phyloP scores from a whole-genome alignment of 2,113 vertebrate genomes.

The Leptodactylus fuscus region DNA sequence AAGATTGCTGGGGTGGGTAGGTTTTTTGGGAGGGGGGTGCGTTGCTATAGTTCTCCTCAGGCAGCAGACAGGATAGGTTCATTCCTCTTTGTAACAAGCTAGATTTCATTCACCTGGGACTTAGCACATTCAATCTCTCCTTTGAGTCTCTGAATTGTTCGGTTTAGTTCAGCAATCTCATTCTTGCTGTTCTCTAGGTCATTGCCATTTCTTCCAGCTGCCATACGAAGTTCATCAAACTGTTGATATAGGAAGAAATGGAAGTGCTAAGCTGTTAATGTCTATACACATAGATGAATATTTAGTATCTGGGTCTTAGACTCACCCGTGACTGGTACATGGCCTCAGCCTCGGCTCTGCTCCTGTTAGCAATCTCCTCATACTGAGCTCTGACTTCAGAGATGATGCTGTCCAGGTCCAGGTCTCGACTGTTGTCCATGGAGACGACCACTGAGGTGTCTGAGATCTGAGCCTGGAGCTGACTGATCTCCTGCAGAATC shows the following conservation, averaged over 20 bases:
- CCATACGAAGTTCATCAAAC: conserved; percentile 42
- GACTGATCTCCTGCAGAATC: conserved; percentile 20
- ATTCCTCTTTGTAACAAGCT: no score
- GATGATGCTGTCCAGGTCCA: conserved; percentile 86
- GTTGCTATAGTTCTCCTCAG: no score
- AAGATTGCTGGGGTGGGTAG: no score
- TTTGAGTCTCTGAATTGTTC: conserved; percentile 76
- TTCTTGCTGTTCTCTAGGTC: conserved; percentile 75
- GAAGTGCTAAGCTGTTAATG: neutral
- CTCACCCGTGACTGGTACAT: conserved; percentile 80
- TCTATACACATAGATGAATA: no score
- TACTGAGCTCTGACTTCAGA: conserved; percentile 88
- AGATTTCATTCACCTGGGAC: conserved; percentile 75
- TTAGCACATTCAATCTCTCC: conserved; percentile 78
- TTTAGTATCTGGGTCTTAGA: neutral
- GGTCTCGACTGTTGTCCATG: conserved; percentile 88
- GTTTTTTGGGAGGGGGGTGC: no score
- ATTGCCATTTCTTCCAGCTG: conserved; percentile 61
- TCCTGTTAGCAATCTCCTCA: conserved; percentile 83
- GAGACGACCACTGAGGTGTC: conserved; percentile 77
- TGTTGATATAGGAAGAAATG: neutral
- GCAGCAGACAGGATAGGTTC: no score
- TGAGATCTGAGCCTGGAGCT: conserved; percentile 50
- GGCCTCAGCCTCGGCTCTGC: conserved; percentile 83
- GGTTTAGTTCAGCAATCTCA: conserved; percentile 78